Evolutionary conservation across 2,888 invertebrate species (phyloP).

Genomic region (Drosophila paranaensis): DNA sequence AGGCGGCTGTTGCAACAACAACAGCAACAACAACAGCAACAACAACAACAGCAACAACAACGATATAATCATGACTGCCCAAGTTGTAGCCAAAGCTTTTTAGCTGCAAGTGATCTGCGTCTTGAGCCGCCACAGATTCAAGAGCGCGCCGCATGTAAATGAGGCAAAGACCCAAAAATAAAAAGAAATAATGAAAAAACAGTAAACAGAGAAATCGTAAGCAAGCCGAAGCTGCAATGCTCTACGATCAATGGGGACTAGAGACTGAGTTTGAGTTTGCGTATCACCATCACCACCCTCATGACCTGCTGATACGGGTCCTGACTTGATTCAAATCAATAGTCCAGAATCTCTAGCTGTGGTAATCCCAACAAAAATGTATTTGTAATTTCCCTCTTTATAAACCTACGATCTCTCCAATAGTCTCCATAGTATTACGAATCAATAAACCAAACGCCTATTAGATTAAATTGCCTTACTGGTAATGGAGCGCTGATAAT

Average conservation of each 20-base stretch:
- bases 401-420: too few relatives aligned
- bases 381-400: too few relatives aligned
- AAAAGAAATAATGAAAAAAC: neutral
- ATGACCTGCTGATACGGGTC: too few relatives aligned
- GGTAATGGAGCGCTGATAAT: too few relatives aligned
- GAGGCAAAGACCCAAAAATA: conserved; percentile 49
- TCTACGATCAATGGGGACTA: neutral
- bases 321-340: too few relatives aligned
- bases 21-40: conserved; percentile 44
- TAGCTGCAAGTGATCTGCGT: conserved; percentile 63
- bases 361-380: too few relatives aligned
- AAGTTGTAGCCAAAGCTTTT: conserved; percentile 67
- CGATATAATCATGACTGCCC: conserved; percentile 73
- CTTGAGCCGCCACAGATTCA: conserved; percentile 55
- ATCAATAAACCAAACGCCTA: too few relatives aligned
- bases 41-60: conserved; percentile 45
- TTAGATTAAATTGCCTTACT: too few relatives aligned
- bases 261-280: neutral
- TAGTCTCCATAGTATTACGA: too few relatives aligned
- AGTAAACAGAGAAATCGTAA: conserved; percentile 1
- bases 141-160: conserved; percentile 73
- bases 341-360: too few relatives aligned
- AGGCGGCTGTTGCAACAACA: conserved; percentile 64
- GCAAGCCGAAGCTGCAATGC: neutral
- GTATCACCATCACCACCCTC: too few relatives aligned